Base-by-base conservation (phyloP, 1,140 invertebrate genomes). In the Hestina assimilis region DNA sequence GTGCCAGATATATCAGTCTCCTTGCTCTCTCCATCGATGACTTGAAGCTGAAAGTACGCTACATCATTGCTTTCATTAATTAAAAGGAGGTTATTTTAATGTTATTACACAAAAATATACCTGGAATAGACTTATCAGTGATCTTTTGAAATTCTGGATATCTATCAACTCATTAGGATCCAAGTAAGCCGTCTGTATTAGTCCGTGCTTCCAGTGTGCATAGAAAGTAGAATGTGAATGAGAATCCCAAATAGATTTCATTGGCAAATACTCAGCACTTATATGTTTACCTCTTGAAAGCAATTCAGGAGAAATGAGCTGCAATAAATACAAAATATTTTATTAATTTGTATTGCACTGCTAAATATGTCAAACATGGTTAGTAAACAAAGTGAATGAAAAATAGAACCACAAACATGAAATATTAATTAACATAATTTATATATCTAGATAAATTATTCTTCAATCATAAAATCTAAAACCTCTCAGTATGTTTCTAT, bases 111-210 rank as follows among this genome's bases (percentile, higher is more conserved):
- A 11, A 26, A 12, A 12, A 35, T 8, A 12, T 67, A 86, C 83
- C 75, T 87, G 83, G 53, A 87, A 83, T 11, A 83, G 42, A 63
- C 81, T 82, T 9, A 80, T 63, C 1, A 87, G 38, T 0, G 79
- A 66, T 24, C 72, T 73, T 56, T 82, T 79, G 12, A 74, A 87
- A 51, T 84, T 80, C 15, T 74, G 45, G 3, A 87, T 42, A 35
- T 83, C 81, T 0, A 51, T 11, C 1, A 60, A 58, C 6, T 87
- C 79, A 1, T 26, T 48, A 1, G 62, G 45, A 43, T 79, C 67
- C 35, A 86, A 60, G 38, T 79, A 80, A 2, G 59, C 45, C 0
- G 20, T 14, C 9, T 64, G 14, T 0, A 85, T 55, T 0, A 66
- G 3, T 2, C 82, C 82, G 31, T 61, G 41, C n/a, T 63, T 72